phyloP scores from a whole-genome alignment of 2,888 invertebrate species.

The Syrista parreyssii region DNA sequence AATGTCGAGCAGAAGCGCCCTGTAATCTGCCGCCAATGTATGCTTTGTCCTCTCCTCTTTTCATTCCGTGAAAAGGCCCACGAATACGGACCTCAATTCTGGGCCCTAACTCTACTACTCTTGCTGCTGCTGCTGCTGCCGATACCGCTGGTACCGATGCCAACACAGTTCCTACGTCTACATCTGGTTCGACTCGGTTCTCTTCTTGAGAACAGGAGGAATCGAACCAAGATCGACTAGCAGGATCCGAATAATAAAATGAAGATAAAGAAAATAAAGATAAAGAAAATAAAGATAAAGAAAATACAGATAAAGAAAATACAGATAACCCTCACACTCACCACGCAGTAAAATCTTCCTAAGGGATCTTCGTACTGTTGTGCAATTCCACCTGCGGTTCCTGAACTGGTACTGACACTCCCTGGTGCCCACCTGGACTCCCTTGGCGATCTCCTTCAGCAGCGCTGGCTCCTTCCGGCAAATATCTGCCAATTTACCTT shows the following conservation, averaged over 20 bases:
- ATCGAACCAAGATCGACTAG: too few species aligned
- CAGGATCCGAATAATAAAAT: too few species aligned
- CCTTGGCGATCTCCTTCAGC: constrained; percentile 84
- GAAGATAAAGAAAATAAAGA: too few species aligned
- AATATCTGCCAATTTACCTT: constrained; percentile 82
- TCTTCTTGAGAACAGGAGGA: not conserved
- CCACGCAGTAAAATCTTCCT: constrained; percentile 88
- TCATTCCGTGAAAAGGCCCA: too few species aligned
- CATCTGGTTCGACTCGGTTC: not conserved
- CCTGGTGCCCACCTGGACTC: constrained; percentile 83
- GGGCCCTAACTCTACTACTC: too few species aligned
- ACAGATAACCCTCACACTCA: constrained; percentile 63
- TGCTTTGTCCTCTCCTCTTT: constrained; percentile 1
- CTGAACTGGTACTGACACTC: constrained; percentile 92
- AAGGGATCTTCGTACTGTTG: constrained; percentile 82
- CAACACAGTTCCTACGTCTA: not conserved
- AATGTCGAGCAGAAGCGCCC: constrained; percentile 46
- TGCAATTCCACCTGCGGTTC: constrained; percentile 90
- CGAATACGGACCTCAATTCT: too few species aligned
- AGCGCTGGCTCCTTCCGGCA: constrained; percentile 87
- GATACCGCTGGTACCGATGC: not conserved
- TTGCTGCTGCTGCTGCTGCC: too few species aligned
- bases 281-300: too few species aligned
- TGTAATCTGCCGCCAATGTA: constrained; percentile 45
- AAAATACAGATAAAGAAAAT: too few species aligned